These are phyloP conservation scores for Drosophila stalkeri DNA, from an alignment of 2,888 invertebrate genomes.

Conservation along the genomic window DNA sequence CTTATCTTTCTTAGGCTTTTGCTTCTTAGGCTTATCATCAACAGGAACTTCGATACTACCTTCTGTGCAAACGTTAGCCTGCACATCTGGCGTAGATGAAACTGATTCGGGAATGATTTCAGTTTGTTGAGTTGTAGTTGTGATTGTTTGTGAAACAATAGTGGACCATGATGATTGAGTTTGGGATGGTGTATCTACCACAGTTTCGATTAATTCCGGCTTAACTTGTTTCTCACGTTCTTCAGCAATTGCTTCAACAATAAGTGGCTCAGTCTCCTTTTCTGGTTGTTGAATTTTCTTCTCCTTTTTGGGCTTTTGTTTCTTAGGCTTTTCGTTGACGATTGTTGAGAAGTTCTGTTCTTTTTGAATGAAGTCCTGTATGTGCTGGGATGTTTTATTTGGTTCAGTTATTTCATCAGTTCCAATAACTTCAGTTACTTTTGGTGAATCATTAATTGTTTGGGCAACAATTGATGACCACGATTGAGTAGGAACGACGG, in stretches of 20 bases:
- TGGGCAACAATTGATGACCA: conserved; percentile 55
- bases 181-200: conserved; percentile 1
- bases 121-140: conserved; percentile 7
- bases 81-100: not conserved
- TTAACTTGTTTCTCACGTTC: not conserved
- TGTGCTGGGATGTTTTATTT: not conserved
- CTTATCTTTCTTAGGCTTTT: conserved; percentile 45
- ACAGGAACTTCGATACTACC: not conserved
- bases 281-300: conserved; percentile 18
- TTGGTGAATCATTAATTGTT: conserved; percentile 28
- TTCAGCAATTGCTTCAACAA: not conserved
- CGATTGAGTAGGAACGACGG: conserved; percentile 5
- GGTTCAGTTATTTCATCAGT: not conserved
- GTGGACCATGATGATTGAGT: conserved; percentile 60
- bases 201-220: not conserved
- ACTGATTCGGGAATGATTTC: conserved; percentile 1
- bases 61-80: conserved; percentile 21
- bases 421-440: not conserved
- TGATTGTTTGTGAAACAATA: conserved; percentile 55
- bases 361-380: conserved; percentile 12
- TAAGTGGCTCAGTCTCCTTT: conserved; percentile 2
- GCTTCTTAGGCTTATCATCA: conserved; percentile 19
- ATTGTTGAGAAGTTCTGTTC: conserved; percentile 12
- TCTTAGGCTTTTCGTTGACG: conserved; percentile 22
- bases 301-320: conserved; percentile 42